A percentile compares a stretch with the other conserved stretches of the same genome.
Conservation (phyloP, 2,113 vertebrate genomes). For the Pachyramphus minor region DNA sequence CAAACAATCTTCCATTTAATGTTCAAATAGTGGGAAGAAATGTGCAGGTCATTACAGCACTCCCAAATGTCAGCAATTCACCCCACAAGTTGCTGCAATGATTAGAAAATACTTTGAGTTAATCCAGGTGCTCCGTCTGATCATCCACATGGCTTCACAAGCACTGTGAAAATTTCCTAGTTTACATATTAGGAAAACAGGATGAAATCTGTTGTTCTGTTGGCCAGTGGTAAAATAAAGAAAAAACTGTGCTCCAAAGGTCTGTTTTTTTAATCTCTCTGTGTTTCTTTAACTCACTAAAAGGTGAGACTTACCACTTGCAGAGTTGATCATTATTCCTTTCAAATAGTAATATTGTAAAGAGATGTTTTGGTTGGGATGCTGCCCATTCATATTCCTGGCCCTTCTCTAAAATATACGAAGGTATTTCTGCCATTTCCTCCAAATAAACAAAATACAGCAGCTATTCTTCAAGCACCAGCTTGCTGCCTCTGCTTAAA, state of each 20-base stretch:
- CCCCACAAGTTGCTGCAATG: not conserved
- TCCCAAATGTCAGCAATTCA: not conserved
- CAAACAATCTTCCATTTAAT: not conserved
- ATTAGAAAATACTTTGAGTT: not conserved
- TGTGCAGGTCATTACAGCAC: not conserved
- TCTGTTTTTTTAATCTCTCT: fast-evolving
- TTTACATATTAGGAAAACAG: not conserved
- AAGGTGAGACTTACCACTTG: not conserved
- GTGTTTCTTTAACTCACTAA: not conserved
- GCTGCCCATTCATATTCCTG: not conserved
- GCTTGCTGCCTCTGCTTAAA: not conserved
- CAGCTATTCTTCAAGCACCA: not conserved
- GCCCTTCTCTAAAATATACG: not conserved
- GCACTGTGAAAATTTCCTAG: not conserved
- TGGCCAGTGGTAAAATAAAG: not conserved
- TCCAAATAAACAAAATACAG: not conserved
- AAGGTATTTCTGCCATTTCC: not conserved
- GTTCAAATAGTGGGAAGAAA: not conserved
- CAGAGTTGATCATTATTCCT: not conserved
- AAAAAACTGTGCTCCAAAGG: not conserved
- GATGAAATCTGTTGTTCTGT: not conserved
- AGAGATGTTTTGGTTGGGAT: not conserved
- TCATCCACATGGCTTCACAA: not conserved
- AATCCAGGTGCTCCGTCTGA: not conserved
- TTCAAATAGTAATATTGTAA: not conserved